Base-by-base conservation (phyloP, 2,113 vertebrate genomes). In the Onychostruthus taczanowskii region DNA sequence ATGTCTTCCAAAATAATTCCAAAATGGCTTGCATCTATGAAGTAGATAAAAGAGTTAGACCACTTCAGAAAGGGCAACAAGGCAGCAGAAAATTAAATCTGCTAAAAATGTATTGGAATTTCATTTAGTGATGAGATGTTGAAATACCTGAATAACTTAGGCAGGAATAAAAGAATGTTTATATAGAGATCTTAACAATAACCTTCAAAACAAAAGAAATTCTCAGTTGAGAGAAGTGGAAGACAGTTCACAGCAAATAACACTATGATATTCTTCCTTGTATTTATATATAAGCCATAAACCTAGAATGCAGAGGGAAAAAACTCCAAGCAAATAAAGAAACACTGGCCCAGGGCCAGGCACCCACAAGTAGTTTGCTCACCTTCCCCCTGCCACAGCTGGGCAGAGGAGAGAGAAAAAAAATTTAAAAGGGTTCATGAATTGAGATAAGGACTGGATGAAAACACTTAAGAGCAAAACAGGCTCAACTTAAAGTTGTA, bases 41-140 rank as follows among this genome's bases (percentile, higher is more conserved):
- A 91, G 24, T 50, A 93, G 79, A 84, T 91, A 62, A 89, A 94
- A 94, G 19, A 87, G 47, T 87, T 93, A 89, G 92, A 83, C 23
- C 19, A 64, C 79, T 85, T 92, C 55, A 3, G 23, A 74, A 77
- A 70, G 56, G 89, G 82, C 41, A 85, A 59, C 17, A 46, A 80
- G 18, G 28, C 15, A 85, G 28, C 26, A 88, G 55, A 97, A 95
- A 89, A 76, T 89, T 28, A 95, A 93, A 88, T 88, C 87, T 94
- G 3, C 24, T 61, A 92, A 89, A 92, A 86, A 81, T 50, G 9
- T 33, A 49, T 21, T 76, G 41, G 35, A 95, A 93, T 81, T 94
- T 94, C 41, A 92, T 35, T 83, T 80, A 47, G 30, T 83, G 73
- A 70, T 92, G 53, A n/a, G 10, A 77, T 73, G 3, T 56, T 95